Conservation (phyloP, 2,888 invertebrate species). For the Mechanitis messenoides region DNA sequence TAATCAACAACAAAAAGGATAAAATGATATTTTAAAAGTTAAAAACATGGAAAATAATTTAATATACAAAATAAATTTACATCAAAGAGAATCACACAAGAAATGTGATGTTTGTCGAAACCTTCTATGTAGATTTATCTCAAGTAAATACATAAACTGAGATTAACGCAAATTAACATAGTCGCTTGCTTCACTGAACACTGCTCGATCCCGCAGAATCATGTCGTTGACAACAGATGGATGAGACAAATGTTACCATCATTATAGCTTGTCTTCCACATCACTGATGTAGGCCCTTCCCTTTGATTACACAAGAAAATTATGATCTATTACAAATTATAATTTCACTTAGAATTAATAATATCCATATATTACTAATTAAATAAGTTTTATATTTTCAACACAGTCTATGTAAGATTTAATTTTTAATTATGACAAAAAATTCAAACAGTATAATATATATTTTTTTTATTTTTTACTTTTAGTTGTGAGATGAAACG, state of each 20-base stretch:
- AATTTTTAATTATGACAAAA: too few relatives aligned
- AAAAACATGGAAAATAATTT: neutral
- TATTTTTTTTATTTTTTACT: too few relatives aligned
- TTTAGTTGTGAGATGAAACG: too few relatives aligned
- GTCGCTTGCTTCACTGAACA: conserved; percentile 15
- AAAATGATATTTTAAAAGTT: too few relatives aligned
- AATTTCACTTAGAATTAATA: too few relatives aligned
- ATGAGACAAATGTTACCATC: conserved; percentile 22
- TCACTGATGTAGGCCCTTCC: conserved; percentile 8
- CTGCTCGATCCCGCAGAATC: conserved; percentile 12
- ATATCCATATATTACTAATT: too few relatives aligned
- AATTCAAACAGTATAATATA: too few relatives aligned
- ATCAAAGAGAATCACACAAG: neutral
- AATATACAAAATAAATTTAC: neutral
- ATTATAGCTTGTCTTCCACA: conserved; percentile 24
- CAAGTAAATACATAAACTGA: conserved; percentile 11
- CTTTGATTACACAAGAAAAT: neutral
- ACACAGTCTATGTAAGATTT: too few relatives aligned
- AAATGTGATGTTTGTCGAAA: neutral
- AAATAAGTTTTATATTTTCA: too few relatives aligned
- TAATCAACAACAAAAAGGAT: too few relatives aligned
- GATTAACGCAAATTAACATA: conserved; percentile 25
- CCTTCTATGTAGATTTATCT: conserved; percentile 4
- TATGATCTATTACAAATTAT: neutral
- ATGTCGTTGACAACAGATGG: conserved; percentile 24